Percentiles rank a stretch among this genome's conserved stretches.
Evolutionary conservation across 2,797 vertebrate genomes (phyloP).

Genomic region (Peromyscus melanophrys): DNA sequence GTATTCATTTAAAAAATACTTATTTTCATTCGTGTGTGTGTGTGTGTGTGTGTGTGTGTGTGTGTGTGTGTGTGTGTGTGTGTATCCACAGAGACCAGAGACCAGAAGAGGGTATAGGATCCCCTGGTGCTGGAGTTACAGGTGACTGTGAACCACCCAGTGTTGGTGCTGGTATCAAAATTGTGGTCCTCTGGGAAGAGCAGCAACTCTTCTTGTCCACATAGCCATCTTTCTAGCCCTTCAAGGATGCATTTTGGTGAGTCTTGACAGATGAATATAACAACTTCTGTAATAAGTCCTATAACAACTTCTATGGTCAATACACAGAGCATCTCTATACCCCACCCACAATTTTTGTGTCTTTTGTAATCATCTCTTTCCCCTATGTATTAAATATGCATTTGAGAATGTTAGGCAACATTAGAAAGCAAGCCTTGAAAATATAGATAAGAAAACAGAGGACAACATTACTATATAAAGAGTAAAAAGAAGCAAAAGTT

Average conservation of each 20-base stretch:
- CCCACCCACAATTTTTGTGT: neutral
- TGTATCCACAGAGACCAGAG: neutral
- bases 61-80: neutral
- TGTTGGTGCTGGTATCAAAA: neutral
- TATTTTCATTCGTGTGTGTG: neutral
- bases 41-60: neutral
- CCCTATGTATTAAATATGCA: fast-evolving
- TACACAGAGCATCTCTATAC: neutral
- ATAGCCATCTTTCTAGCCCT: neutral
- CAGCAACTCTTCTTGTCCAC: neutral
- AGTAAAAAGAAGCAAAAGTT: neutral
- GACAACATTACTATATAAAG: neutral
- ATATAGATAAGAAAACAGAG: neutral
- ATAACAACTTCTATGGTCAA: neutral
- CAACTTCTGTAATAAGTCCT: neutral
- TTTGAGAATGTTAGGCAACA: neutral
- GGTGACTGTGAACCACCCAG: neutral
- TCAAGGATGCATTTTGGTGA: neutral
- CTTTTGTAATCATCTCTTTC: neutral
- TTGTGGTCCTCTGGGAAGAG: neutral
- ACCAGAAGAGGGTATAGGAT: neutral
- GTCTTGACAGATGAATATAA: neutral
- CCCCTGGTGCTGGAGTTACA: neutral
- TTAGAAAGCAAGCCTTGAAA: slow-evolving; percentile 30
- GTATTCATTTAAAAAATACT: neutral